Conservation (phyloP, 2,797 vertebrate genomes). For the Salarias fasciatus region DNA sequence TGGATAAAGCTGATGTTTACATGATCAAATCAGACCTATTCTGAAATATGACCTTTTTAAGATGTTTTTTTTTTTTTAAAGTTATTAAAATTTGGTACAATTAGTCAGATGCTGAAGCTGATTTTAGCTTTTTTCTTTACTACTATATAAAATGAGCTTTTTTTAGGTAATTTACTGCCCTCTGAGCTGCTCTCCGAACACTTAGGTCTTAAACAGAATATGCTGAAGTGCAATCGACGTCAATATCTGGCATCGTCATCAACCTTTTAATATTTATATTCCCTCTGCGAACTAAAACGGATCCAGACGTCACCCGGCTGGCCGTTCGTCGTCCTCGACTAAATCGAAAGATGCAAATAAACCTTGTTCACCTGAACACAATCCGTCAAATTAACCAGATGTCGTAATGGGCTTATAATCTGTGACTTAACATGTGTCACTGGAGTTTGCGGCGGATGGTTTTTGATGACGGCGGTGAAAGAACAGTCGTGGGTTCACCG, state of each 20-base stretch:
- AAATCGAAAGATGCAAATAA: neutral
- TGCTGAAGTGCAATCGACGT: too few species aligned
- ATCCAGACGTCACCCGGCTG: neutral
- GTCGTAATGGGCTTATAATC: neutral
- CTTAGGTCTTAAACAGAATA: too few species aligned
- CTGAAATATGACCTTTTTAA: neutral
- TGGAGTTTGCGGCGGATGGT: neutral
- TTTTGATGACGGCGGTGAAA: neutral
- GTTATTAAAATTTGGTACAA: neutral
- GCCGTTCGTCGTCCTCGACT: neutral
- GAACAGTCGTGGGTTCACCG: neutral
- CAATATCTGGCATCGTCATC: too few species aligned
- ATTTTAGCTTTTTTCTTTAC: too few species aligned
- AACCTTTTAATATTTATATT: too few species aligned
- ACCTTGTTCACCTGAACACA: neutral
- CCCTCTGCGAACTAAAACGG: neutral
- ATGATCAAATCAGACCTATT: neutral
- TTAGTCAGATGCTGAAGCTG: neutral
- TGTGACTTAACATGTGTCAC: neutral
- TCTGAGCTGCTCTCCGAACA: too few species aligned
- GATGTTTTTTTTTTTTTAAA: constrained; percentile 2
- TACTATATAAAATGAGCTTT: too few species aligned
- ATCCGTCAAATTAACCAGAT: neutral
- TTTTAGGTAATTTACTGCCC: too few species aligned
- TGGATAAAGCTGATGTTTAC: neutral